Evolutionary conservation across 2,888 invertebrate species (phyloP), one percentile per base, ranked within the genome.

Genomic region (Seladonia tumulorum): DNA sequence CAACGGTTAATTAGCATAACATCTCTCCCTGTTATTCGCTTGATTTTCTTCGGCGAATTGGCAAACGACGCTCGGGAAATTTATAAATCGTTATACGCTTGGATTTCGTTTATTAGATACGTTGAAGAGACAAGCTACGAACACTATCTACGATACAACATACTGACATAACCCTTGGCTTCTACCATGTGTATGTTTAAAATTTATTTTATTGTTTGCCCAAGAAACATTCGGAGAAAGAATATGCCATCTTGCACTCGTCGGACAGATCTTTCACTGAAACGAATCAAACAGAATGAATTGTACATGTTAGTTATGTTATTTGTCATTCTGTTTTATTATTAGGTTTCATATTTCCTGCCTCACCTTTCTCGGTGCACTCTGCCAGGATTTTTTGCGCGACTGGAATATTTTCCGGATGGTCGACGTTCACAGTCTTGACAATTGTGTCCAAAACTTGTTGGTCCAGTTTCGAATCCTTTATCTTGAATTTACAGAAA

Each of bases 201-300:
- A 5, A 39, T 14, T n/a, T 0, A n/a, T 16, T n/a, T 45, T 8
- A 42, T 1, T 76, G n/a, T 57, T 78, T 53, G 0, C 53, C 47
- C 22, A 84, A 2, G 22, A 72, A 79, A 35, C 85, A 85, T 5
- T 70, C 4, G 18, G 25, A 0, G 35, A 39, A 60, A 1, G 18
- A 0, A 29, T 16, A 76, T 5, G 79, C 57, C 60, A 42, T 29
- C 22, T 84, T 73, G 76, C 85, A 85, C 18, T 76, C 72, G 45
- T 79, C 79, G 16, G 25, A 0, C 0, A 49, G 5, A 29, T 47
- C 0, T 47, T 73, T 42, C 2, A 29, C 85, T 85, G 25, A 25
- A 79, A 53, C n/a, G 29, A 39, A 68, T 16, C n/a, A 66, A 42
- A 2, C 4, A 16, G 47, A 4, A 29, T 71, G 42, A 60, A 47